Percentiles rank a stretch among this genome's conserved stretches.
Evolutionary conservation across 1,140 invertebrate genomes (phyloP).

Genomic region (Sesamia nonagrioides): DNA sequence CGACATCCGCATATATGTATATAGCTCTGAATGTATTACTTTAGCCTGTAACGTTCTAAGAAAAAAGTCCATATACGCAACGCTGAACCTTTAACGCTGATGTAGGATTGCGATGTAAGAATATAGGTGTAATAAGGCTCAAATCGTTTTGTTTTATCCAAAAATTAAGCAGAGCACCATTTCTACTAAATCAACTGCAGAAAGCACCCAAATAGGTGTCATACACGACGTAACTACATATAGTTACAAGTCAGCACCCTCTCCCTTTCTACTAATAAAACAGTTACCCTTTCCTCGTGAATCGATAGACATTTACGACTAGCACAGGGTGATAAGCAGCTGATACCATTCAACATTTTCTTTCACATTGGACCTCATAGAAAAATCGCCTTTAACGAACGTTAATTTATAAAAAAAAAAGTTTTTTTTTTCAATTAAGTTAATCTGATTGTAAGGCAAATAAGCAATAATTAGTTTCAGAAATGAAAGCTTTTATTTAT

Average conservation of each 20-base stretch:
- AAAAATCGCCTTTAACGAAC: too few relatives aligned
- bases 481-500: too few relatives aligned
- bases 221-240: not conserved
- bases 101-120: too few relatives aligned
- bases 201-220: not conserved
- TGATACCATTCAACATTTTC: not conserved
- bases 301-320: conserved; percentile 3
- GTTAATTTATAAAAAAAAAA: not conserved
- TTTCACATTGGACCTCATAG: not conserved
- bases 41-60: not conserved
- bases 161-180: too few relatives aligned
- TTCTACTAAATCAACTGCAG: not conserved
- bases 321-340: not conserved
- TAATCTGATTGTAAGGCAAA: too few relatives aligned
- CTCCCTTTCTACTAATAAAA: conserved; percentile 4
- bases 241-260: not conserved
- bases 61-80: too few relatives aligned
- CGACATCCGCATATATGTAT: not conserved
- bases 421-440: too few relatives aligned
- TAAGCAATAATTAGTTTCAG: too few relatives aligned
- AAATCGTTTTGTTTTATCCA: too few relatives aligned
- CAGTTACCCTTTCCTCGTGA: conserved; percentile 5
- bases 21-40: not conserved
- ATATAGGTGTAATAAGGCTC: too few relatives aligned
- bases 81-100: too few relatives aligned